Percentiles rank a stretch among this genome's conserved stretches.
phyloP scores from a whole-genome alignment of 2,797 vertebrate genomes.

The Aythya fuligula region DNA sequence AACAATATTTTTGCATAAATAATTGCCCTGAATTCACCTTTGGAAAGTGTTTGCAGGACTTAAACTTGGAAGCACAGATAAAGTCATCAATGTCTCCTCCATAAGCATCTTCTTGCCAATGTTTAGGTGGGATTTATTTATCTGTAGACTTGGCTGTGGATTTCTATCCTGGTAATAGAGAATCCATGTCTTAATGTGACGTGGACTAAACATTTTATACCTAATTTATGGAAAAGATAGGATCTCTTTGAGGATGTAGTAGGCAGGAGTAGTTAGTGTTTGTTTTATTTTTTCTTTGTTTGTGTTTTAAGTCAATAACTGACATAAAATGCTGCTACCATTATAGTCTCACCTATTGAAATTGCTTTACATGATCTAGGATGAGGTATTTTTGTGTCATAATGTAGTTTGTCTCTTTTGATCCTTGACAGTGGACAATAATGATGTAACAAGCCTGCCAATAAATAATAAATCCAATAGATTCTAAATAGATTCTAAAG shows the following conservation, averaged over 20 bases:
- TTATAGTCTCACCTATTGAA: neutral
- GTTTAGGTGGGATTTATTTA: neutral
- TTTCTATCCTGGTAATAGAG: neutral
- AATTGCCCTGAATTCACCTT: neutral
- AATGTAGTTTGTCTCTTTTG: neutral
- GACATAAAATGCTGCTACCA: neutral
- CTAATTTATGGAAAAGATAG: neutral
- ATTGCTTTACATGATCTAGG: neutral
- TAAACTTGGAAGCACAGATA: neutral
- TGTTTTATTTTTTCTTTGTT: neutral
- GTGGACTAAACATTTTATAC: neutral
- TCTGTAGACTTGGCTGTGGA: neutral
- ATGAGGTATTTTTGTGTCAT: fast-evolving
- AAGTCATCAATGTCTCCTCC: neutral
- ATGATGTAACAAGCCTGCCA: neutral
- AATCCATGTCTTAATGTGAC: neutral
- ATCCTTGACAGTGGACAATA: neutral
- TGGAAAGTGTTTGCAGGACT: neutral
- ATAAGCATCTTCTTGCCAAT: neutral
- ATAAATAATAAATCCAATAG: neutral
- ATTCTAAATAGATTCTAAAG: neutral
- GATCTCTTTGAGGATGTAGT: neutral
- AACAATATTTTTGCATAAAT: neutral
- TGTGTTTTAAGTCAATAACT: neutral
- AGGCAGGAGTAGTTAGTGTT: neutral